These are phyloP conservation scores for Tetramorium parvispinum DNA, from an alignment of 1,140 invertebrate genomes.

Conservation along the genomic window DNA sequence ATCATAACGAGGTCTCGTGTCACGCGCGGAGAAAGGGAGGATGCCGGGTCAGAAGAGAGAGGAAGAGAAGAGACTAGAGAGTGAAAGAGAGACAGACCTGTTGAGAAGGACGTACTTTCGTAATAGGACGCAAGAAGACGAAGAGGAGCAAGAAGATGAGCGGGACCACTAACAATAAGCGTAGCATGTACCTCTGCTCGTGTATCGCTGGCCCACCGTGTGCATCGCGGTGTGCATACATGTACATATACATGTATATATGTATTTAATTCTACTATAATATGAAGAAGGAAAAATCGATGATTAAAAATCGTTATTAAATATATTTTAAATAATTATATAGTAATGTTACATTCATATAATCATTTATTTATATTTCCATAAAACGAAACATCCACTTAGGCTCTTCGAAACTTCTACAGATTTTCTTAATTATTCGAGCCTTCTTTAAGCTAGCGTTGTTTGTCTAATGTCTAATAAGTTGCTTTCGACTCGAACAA, in stretches of 20 bases:
- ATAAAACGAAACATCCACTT: background rate
- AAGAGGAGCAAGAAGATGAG: constrained; percentile 47
- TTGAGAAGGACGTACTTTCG: constrained; percentile 48
- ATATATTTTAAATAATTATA: background rate
- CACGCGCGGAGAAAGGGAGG: constrained; percentile 54
- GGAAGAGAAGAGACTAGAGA: background rate
- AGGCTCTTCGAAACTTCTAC: background rate
- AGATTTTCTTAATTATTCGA: background rate
- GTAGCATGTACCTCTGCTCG: constrained; percentile 37
- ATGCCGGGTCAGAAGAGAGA: background rate
- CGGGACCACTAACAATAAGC: constrained; percentile 50
- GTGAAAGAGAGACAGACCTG: background rate
- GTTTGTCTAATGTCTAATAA: background rate
- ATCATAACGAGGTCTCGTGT: constrained; percentile 80
- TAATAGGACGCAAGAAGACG: constrained; percentile 51
- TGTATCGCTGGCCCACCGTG: constrained; percentile 32
- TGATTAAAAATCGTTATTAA: background rate
- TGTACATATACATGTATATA: background rate
- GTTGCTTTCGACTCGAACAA: background rate
- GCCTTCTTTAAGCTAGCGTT: background rate
- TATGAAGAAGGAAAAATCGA: background rate
- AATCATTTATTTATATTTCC: background rate
- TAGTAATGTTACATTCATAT: background rate
- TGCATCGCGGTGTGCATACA: constrained; percentile 13
- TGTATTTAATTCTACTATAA: background rate